Evolutionary conservation across 2,113 vertebrate species (phyloP).

Genomic region (Dasyornis broadbenti): DNA sequence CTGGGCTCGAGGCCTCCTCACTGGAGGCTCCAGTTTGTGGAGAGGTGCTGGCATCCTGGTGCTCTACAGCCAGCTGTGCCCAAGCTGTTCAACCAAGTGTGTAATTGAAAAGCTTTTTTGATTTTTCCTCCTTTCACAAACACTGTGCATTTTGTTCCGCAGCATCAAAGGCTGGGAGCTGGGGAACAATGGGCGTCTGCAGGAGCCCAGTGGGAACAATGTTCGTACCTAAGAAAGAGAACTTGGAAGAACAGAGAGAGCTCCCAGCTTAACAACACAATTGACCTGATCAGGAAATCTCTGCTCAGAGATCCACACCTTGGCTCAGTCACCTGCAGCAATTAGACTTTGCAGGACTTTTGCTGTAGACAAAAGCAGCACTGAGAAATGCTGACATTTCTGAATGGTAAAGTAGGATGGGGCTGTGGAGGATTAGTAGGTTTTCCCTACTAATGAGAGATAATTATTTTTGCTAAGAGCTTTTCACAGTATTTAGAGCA

Average conservation of each 20-base stretch:
- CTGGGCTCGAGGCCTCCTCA: not conserved
- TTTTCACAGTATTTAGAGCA: not conserved
- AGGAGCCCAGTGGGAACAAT: slow-evolving; percentile 33
- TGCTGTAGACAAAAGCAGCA: not conserved
- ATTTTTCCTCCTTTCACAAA: slow-evolving; percentile 38
- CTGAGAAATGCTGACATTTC: not conserved
- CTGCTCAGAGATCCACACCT: not conserved
- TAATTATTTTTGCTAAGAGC: not conserved
- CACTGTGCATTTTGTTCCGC: slow-evolving; percentile 37
- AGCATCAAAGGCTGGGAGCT: slow-evolving; percentile 45
- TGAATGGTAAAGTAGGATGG: not conserved
- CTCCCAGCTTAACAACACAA: slow-evolving; percentile 34
- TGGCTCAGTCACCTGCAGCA: not conserved
- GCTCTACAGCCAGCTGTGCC: not conserved
- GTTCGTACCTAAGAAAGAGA: not conserved
- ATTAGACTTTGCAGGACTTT: not conserved
- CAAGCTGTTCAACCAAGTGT: not conserved
- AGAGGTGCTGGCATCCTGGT: not conserved
- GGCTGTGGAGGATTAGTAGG: not conserved
- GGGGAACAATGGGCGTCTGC: slow-evolving; percentile 19
- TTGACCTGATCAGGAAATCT: slow-evolving; percentile 15
- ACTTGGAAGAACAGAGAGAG: slow-evolving; percentile 49
- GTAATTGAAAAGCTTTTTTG: slow-evolving; percentile 21
- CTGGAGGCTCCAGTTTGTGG: not conserved
- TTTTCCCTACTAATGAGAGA: not conserved